Evolutionary conservation across 2,797 vertebrate species (phyloP), one percentile per base, ranked within the genome.

Genomic region (Smutsia gigantea): DNA sequence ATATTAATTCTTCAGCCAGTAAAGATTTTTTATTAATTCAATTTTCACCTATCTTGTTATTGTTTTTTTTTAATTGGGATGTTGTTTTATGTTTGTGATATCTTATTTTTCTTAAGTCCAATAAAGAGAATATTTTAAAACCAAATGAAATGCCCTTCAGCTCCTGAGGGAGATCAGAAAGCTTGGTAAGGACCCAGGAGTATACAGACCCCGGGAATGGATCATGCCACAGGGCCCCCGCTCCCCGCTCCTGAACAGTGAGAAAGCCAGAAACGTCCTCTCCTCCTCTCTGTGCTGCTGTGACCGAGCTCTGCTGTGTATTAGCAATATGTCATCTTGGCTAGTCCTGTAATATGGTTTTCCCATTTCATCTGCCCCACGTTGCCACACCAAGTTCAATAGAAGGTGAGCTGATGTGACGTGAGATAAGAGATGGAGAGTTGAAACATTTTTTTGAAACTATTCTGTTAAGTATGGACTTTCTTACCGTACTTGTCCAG

Each of bases 71-170:
- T 23, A 82, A 23, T 51, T 94, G 84, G 95, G 95, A 8, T 53
- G 2, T 96, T 94, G 93, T 84, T 96, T 96, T 97, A 94, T 46
- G 85, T 97, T 97, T 96, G 74, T 96, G 93, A 57, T 96, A 93
- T 97, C 93, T 96, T 55, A 42, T 79, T 96, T 93, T 78, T 74
- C 68, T 96, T 93, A 92, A 97, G 93, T 90, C 18, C 21, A 98
- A 97, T 98, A 98, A 98, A 98, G 98, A 87, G 4, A 97, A 4
- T 87, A 81, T 96, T 97, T 98, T 97, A 0, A 98, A 98, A 93
- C 29, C 21, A 96, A 96, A 86, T 97, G 96, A 98, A 95, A 93
- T 90, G 93, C 81, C 82, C 95, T 85, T 86, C 46, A 94, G 51
- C 93, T 94, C 75, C 91, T 91, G 37, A 66, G 69, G 77, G 57